Evolutionary conservation across 1,140 invertebrate genomes (phyloP).

Genomic region (Nymphalis io): DNA sequence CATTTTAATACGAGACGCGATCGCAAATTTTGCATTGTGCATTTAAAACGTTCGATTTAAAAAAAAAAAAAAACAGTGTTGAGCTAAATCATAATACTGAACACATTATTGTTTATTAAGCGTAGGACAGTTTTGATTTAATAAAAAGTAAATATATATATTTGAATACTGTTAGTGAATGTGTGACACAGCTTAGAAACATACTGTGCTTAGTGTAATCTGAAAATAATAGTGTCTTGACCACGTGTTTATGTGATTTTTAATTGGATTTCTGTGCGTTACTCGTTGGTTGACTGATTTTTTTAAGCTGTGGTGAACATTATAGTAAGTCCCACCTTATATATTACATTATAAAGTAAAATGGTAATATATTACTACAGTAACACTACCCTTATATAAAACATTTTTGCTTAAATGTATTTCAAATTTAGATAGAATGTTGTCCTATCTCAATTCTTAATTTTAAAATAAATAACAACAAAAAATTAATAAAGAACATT

Average conservation of each 20-base stretch:
- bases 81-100: neutral
- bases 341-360: neutral
- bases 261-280: slow-evolving; percentile 14
- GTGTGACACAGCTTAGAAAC: neutral
- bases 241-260: slow-evolving; percentile 9
- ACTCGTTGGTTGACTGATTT: neutral
- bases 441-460: no score
- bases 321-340: slow-evolving; percentile 1
- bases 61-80: neutral
- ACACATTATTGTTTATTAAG: neutral
- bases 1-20: slow-evolving; percentile 28
- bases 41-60: slow-evolving; percentile 4
- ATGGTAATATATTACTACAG: neutral
- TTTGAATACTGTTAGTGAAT: slow-evolving; percentile 7
- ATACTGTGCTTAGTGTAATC: slow-evolving; percentile 6
- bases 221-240: slow-evolving; percentile 12
- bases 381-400: no score
- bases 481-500: no score
- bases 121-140: neutral
- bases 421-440: no score
- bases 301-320: neutral
- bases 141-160: neutral
- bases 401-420: neutral
- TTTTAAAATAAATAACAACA: no score
- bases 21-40: slow-evolving; percentile 28